Base-by-base conservation (phyloP, 2,888 invertebrate genomes). In the Atrina japonica region DNA sequence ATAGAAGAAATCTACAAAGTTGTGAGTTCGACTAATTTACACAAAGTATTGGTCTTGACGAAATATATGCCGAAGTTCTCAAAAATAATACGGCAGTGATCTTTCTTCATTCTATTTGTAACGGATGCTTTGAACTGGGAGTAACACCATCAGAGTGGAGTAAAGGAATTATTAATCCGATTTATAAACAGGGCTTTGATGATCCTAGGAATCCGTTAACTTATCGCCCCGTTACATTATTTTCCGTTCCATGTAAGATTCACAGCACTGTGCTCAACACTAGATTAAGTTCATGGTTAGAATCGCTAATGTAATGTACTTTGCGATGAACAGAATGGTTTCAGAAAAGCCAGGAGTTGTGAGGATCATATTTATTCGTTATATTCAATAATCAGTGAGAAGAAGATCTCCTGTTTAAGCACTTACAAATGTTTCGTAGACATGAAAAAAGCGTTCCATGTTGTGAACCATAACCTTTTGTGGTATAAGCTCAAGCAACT, bases 271-370 rank as follows among this genome's bases (percentile, higher is more conserved):
- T 63, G 16, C n/a, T 69, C 14, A 50, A 60, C 40, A 5, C 3
- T 2, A 21, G 60, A 18, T 29, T 70, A 1, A 49, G 29, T 16
- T n/a, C 35, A 16, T 65, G 60, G 61, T 30, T 55, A n/a, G 66
- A 70, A 27, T 40, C 35, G 11, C 11, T 35, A 49, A n/a, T 25
- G 58, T 9, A 18, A 56, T 30, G 40, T 59, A 2, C 41, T 65
- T 9, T 18, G 23, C 27, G 65, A 65, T 47, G 65, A 30, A 27
- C 65, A 70, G 41, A 70, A 70, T 21, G 70, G 65, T 16, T 70
- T 65, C 23, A 45, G 59, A 1, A 64, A 52, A 40, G 43, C 35
- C 9, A 40, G 70, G 25, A 63, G 45, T n/a, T 65, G 64, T 41
- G 30, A 45, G 18, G 70, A 70, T 27, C 70, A 70, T 21, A 58